Base-by-base conservation (phyloP, 2,888 invertebrate genomes). In the Rhamphomyia laevipes region DNA sequence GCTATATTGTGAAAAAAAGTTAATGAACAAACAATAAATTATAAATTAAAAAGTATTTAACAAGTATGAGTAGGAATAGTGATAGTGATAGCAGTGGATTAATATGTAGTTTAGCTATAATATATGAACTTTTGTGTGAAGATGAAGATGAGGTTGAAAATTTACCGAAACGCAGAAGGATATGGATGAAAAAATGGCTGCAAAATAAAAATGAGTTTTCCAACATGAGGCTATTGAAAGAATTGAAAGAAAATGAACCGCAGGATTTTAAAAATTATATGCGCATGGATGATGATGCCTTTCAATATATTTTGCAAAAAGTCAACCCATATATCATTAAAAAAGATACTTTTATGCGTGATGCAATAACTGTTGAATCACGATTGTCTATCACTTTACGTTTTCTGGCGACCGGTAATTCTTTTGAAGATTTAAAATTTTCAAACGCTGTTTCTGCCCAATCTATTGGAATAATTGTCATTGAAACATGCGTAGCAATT, bases 351-450 rank as follows among this genome's bases (percentile, higher is more conserved):
- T 48, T 53, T 31, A 56, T 55, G 53, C 45, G 54, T 35, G 55
- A 56, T 50, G 53, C 56, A 48, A 55, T 56, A 45, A 44, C 51
- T 48, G 33, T 41, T 51, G 53, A 50, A 51, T 50, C 52, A 37
- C 52, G 56, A 47, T 54, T 56, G 42, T 55, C 51, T 23, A 50
- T 55, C 21, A 56, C 55, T 16, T 45, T 55, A 51, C 52, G 54
- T 42, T 57, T 53, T 50, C 44, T 58, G 23, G 55, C 51, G 35
- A 56, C 52, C 35, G 56, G 57, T 45, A 55, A 55, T 50, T 53
- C 33, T 37, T 57, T 53, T 47, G 53, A 56, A 54, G 53, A 56
- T 30, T 47, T 57, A 48, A 51, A 55, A 53, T 53, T 55, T 45
- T 48, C 40, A 16, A 50, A 42, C 38, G 53, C 54, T 44, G 47